phyloP scores from a whole-genome alignment of 2,888 invertebrate species.

The Rhingia rostrata region DNA sequence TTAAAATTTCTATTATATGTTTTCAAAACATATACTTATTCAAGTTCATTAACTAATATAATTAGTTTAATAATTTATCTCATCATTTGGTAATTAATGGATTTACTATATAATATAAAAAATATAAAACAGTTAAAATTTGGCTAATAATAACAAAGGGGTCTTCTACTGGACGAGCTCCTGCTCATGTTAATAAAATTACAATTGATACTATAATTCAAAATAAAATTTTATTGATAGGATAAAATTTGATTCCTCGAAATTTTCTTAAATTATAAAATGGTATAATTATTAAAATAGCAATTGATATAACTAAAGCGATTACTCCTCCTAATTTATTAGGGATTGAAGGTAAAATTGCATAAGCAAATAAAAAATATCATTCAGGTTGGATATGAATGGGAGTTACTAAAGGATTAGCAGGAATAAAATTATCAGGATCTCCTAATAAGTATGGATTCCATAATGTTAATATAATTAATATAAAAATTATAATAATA shows the following conservation, averaged over 20 bases:
- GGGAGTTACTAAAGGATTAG: constrained; percentile 85
- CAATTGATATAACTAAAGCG: too few relatives aligned
- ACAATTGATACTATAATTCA: too few relatives aligned
- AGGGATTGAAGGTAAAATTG: constrained; percentile 86
- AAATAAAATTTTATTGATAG: too few relatives aligned
- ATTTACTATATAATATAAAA: constrained; percentile 85
- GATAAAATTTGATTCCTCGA: too few relatives aligned
- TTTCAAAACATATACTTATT: constrained; percentile 88
- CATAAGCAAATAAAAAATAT: constrained; percentile 86
- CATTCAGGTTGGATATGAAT: constrained; percentile 86
- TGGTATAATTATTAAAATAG: too few relatives aligned
- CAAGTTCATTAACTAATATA: constrained; percentile 88
- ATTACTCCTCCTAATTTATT: constrained; percentile 84
- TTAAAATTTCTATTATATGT: constrained; percentile 87
- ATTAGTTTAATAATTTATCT: constrained; percentile 83
- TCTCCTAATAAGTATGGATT: constrained; percentile 85
- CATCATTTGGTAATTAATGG: constrained; percentile 84
- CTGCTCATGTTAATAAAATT: too few relatives aligned
- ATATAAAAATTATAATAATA: too few relatives aligned
- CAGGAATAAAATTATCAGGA: constrained; percentile 84
- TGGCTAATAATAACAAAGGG: constrained; percentile 87
- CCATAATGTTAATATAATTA: constrained; percentile 79
- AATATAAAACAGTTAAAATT: constrained; percentile 86
- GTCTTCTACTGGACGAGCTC: constrained; percentile 87
- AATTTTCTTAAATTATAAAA: too few relatives aligned